Percentiles rank a stretch among this genome's conserved stretches.
Conservation (phyloP, 2,113 vertebrate species). For the Protobothrops mucrosquamatus region DNA sequence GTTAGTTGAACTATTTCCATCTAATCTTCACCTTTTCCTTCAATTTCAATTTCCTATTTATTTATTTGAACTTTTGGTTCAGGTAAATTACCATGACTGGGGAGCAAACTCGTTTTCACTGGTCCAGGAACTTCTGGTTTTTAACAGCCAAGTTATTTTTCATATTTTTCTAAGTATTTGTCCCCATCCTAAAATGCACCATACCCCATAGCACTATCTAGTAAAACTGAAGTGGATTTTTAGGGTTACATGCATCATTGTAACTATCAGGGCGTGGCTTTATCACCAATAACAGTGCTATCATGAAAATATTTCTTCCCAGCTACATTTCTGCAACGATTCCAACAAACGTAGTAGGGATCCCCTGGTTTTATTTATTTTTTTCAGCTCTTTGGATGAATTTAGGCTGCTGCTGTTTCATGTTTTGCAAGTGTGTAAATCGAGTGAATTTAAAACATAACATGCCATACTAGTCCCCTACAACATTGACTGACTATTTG, state of each 20-base stretch:
- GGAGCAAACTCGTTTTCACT: conserved; percentile 46
- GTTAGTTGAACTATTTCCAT: conserved; percentile 68
- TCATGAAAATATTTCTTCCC: conserved; percentile 50
- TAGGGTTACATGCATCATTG: conserved; percentile 63
- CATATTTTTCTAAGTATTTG: conserved; percentile 59
- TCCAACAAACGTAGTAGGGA: conserved; percentile 35
- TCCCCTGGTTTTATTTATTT: conserved; percentile 58
- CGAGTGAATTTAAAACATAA: conserved; percentile 61
- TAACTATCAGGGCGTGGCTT: conserved; percentile 61
- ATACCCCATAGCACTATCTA: conserved; percentile 64
- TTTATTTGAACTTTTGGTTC: conserved; percentile 66
- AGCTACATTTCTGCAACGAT: background rate
- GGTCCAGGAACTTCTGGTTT: conserved; percentile 45
- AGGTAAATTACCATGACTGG: conserved; percentile 38
- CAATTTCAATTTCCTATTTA: conserved; percentile 56
- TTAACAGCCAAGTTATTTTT: conserved; percentile 36
- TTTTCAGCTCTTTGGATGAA: conserved; percentile 53
- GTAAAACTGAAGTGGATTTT: conserved; percentile 66
- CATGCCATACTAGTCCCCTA: conserved; percentile 59
- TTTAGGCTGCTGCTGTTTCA: conserved; percentile 39
- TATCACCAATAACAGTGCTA: conserved; percentile 58
- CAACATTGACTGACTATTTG: conserved; percentile 63
- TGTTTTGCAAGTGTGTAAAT: conserved; percentile 64
- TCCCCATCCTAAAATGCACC: conserved; percentile 64
- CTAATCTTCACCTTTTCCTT: conserved; percentile 57